Conservation (phyloP, 2,888 invertebrate species). For the Druceiella hillmani region DNA sequence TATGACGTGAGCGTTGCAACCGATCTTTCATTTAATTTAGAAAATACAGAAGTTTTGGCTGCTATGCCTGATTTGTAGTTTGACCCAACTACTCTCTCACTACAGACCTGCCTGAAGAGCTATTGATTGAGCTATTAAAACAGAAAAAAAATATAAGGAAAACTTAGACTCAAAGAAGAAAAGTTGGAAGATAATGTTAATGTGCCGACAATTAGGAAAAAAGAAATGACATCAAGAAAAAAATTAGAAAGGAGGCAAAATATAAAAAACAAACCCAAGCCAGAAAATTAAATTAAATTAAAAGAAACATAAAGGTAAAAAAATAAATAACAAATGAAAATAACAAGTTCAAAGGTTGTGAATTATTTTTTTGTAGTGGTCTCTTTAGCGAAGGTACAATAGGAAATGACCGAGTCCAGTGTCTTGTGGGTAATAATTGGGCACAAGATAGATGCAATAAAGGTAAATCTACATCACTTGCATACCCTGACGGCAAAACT, state of each 20-base stretch:
- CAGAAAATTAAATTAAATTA: too few relatives aligned
- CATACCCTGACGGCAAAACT: constrained; percentile 5
- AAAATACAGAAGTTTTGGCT: constrained; percentile 6
- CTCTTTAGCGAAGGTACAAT: constrained; percentile 4
- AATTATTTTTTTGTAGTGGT: constrained; percentile 2
- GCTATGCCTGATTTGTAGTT: constrained; percentile 5
- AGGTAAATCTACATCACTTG: constrained; percentile 5
- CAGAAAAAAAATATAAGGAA: too few relatives aligned
- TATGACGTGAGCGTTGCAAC: too few relatives aligned
- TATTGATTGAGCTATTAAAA: constrained; percentile 6
- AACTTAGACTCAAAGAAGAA: too few relatives aligned
- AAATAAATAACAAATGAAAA: constrained; percentile 5
- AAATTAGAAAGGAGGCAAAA: too few relatives aligned
- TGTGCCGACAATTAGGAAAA: too few relatives aligned
- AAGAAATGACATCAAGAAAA: too few relatives aligned
- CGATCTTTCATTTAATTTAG: constrained; percentile 3
- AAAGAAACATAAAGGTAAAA: constrained; percentile 5
- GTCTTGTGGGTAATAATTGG: constrained; percentile 7
- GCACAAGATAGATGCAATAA: constrained; percentile 5
- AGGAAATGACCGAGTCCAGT: constrained; percentile 6
- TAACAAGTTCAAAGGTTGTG: constrained; percentile 3
- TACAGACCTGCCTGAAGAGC: constrained; percentile 3
- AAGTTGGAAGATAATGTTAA: too few relatives aligned
- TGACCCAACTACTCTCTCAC: constrained; percentile 3
- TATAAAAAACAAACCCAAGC: too few relatives aligned